These are phyloP conservation scores for Myzus persicae DNA, from an alignment of 1,140 invertebrate genomes.

Conservation along the genomic window DNA sequence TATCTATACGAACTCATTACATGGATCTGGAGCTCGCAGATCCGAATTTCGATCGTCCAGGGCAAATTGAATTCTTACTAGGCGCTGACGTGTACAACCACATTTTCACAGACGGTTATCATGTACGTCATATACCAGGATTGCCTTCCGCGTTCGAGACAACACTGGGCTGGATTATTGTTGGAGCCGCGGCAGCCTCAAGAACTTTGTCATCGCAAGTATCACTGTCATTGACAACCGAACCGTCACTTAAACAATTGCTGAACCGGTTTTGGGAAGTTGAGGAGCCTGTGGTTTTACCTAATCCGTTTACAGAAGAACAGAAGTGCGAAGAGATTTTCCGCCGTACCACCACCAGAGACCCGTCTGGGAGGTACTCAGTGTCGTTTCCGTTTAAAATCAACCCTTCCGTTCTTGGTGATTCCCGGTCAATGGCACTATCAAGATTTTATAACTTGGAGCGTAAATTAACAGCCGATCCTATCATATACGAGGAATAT, in stretches of 20 bases:
- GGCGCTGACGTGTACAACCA: not conserved
- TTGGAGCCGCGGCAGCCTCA: not conserved
- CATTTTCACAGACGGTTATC: not conserved
- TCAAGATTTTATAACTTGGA: slow-evolving; percentile 61
- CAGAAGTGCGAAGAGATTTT: not conserved
- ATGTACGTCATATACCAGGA: not conserved
- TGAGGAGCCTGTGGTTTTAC: too few species aligned
- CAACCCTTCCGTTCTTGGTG: slow-evolving; percentile 55
- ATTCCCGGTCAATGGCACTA: slow-evolving; percentile 59
- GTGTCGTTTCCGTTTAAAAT: not conserved
- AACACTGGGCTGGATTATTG: not conserved
- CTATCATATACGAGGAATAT: slow-evolving; percentile 62
- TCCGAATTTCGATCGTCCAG: not conserved
- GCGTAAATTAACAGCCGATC: slow-evolving; percentile 61
- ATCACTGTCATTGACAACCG: too few species aligned
- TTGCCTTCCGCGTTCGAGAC: not conserved
- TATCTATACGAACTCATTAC: too few species aligned
- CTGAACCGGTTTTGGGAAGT: too few species aligned
- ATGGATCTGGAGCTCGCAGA: not conserved
- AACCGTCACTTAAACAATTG: too few species aligned
- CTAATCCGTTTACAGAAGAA: not conserved
- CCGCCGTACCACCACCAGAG: not conserved
- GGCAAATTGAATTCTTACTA: not conserved
- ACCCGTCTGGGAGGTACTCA: not conserved
- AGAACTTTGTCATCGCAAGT: too few species aligned